These are phyloP conservation scores for Ptychoptera contaminata DNA, from an alignment of 2,888 invertebrate species.

Conservation along the genomic window DNA sequence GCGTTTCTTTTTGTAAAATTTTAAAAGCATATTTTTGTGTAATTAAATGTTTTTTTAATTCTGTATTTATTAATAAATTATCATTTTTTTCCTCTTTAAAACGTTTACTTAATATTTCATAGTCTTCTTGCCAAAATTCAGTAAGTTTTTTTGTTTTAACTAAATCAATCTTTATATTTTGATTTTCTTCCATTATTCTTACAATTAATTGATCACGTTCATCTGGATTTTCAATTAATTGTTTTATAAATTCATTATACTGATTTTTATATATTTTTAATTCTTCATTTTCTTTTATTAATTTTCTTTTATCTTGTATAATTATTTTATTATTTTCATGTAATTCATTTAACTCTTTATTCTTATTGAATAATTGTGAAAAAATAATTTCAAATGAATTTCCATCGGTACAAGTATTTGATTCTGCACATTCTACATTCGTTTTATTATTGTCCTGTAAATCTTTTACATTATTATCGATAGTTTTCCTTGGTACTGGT, in stretches of 20 bases:
- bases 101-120: constrained; percentile 18
- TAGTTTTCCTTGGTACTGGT: no score
- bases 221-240: constrained; percentile 9
- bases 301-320: no score
- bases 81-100: constrained; percentile 18
- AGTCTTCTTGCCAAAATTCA: constrained; percentile 23
- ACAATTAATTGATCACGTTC: constrained; percentile 14
- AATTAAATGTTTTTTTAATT: constrained; percentile 17
- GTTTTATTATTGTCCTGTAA: no score
- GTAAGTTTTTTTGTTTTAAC: constrained; percentile 14
- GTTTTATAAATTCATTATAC: constrained; percentile 8
- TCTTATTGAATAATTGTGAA: no score
- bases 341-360: no score
- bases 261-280: constrained; percentile 17
- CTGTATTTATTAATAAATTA: constrained; percentile 17
- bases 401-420: no score
- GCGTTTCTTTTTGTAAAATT: constrained; percentile 10
- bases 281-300: constrained; percentile 19
- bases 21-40: constrained; percentile 12
- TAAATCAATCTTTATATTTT: constrained; percentile 15
- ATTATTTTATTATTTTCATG: no score
- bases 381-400: no score
- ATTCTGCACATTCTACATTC: no score
- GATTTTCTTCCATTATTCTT: constrained; percentile 16
- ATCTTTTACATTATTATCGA: no score